Percentiles rank a stretch among this genome's conserved stretches.
Conservation (phyloP, 1,140 invertebrate genomes). For the Drosophila chauvacae region DNA sequence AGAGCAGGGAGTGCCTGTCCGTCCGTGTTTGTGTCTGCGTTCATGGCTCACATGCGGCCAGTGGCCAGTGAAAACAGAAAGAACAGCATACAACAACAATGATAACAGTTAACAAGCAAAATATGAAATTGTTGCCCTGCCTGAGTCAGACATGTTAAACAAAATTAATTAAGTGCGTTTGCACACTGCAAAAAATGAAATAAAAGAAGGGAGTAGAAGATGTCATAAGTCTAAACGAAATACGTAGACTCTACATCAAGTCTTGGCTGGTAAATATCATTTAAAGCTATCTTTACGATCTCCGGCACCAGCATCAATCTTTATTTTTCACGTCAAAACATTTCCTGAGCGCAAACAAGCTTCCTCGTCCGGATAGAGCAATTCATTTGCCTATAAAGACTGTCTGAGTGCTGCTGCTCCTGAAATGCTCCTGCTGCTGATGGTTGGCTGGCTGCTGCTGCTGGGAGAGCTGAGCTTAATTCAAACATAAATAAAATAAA, state of each 20-base stretch:
- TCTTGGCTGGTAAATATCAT: slow-evolving; percentile 8
- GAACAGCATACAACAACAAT: slow-evolving; percentile 16
- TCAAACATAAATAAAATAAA: slow-evolving; percentile 63
- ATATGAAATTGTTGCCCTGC: slow-evolving; percentile 69
- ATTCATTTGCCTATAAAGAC: slow-evolving; percentile 31
- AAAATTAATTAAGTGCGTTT: slow-evolving; percentile 76
- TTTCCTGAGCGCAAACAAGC: slow-evolving; percentile 15
- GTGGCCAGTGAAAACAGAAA: slow-evolving; percentile 10
- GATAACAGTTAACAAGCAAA: slow-evolving; percentile 71
- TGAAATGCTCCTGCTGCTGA: slow-evolving; percentile 3
- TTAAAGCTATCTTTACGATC: slow-evolving; percentile 6
- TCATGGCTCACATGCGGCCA: slow-evolving; percentile 26
- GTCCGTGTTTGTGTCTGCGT: not conserved
- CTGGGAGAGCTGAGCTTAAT: slow-evolving; percentile 47
- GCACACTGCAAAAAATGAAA: slow-evolving; percentile 34
- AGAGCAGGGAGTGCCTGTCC: slow-evolving; percentile 1
- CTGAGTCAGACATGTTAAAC: slow-evolving; percentile 59
- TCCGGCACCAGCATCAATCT: slow-evolving; percentile 40
- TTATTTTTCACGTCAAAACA: slow-evolving; percentile 36
- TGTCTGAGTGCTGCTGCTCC: slow-evolving; percentile 38
- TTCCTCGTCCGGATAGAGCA: slow-evolving; percentile 23
- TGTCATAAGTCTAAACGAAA: not conserved
- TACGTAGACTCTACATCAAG: slow-evolving; percentile 11
- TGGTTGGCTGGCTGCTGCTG: slow-evolving; percentile 27
- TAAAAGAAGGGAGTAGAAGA: slow-evolving; percentile 8